A percentile compares a stretch with the other conserved stretches of the same genome.
These are phyloP conservation scores for Oegoconia quadripuncta DNA, from an alignment of 2,888 invertebrate species.

Conservation along the genomic window DNA sequence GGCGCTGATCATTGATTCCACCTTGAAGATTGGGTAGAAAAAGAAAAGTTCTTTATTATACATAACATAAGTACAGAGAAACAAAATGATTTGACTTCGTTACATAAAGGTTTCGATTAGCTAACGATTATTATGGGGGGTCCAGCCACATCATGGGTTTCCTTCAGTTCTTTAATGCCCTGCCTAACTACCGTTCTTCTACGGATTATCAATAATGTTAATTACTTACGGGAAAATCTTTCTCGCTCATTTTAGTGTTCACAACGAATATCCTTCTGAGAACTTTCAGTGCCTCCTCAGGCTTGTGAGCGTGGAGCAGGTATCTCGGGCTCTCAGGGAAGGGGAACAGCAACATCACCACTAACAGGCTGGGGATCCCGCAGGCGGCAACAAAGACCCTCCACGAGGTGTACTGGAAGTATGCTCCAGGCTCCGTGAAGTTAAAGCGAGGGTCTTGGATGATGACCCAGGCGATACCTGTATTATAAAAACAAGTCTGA, in stretches of 20 bases:
- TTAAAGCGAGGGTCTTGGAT: slow-evolving; percentile 59
- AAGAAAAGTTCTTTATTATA: no score
- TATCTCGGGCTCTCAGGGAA: slow-evolving; percentile 80
- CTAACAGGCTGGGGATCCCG: slow-evolving; percentile 76
- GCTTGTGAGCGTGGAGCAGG: slow-evolving; percentile 68
- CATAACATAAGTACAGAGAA: no score
- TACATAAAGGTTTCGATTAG: no score
- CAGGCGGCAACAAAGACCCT: slow-evolving; percentile 81
- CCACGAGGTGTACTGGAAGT: slow-evolving; percentile 80
- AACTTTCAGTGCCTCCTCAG: slow-evolving; percentile 70
- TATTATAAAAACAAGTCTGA: no score
- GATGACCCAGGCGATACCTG: slow-evolving; percentile 71
- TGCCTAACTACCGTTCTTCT: no score
- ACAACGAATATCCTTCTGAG: slow-evolving; percentile 75
- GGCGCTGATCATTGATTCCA: slow-evolving; percentile 68
- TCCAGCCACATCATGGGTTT: no score
- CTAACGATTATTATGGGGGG: no score
- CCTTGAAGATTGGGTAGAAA: slow-evolving; percentile 31
- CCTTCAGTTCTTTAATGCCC: no score
- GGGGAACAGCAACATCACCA: slow-evolving; percentile 67
- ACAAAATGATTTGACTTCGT: no score
- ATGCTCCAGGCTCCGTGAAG: slow-evolving; percentile 38
- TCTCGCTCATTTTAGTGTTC: slow-evolving; percentile 68
- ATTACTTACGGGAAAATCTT: slow-evolving; percentile 75
- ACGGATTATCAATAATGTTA: not conserved